phyloP scores from a whole-genome alignment of 2,113 vertebrate genomes.

The Myotis davidii region DNA sequence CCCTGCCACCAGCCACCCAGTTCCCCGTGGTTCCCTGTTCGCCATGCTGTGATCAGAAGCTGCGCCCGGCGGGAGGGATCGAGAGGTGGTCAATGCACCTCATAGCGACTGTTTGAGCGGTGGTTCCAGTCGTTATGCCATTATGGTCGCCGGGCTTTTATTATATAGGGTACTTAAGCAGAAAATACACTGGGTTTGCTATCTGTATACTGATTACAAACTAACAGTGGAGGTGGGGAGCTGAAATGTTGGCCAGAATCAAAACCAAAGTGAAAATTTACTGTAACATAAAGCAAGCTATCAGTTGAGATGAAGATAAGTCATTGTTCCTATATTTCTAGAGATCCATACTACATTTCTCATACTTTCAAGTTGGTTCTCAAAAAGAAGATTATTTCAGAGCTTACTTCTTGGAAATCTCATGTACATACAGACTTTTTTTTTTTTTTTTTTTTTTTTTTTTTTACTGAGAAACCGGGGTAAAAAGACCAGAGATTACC shows the following conservation, averaged over 20 bases:
- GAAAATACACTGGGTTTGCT: neutral
- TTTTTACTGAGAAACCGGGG: too few species aligned
- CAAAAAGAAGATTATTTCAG: neutral
- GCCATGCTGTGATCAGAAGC: too few species aligned
- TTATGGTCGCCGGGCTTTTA: too few species aligned
- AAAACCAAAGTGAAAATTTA: neutral
- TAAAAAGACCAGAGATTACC: too few species aligned
- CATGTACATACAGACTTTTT: neutral
- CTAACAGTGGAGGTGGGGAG: neutral
- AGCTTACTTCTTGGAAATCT: neutral
- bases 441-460: too few species aligned
- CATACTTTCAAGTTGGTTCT: neutral
- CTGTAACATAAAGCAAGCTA: neutral
- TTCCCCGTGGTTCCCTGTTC: too few species aligned
- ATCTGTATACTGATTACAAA: neutral
- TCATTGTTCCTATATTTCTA: fast-evolving
- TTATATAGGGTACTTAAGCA: neutral
- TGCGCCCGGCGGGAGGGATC: too few species aligned
- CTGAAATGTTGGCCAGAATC: neutral
- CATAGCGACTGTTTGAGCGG: too few species aligned
- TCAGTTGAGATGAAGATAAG: neutral
- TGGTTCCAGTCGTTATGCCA: too few species aligned
- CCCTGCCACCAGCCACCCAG: too few species aligned
- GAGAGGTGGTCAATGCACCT: too few species aligned
- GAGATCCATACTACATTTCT: neutral